Evolutionary conservation across 1,140 invertebrate genomes (phyloP), one percentile per base, ranked within the genome.

Genomic region (Trinorchestia longiramus): DNA sequence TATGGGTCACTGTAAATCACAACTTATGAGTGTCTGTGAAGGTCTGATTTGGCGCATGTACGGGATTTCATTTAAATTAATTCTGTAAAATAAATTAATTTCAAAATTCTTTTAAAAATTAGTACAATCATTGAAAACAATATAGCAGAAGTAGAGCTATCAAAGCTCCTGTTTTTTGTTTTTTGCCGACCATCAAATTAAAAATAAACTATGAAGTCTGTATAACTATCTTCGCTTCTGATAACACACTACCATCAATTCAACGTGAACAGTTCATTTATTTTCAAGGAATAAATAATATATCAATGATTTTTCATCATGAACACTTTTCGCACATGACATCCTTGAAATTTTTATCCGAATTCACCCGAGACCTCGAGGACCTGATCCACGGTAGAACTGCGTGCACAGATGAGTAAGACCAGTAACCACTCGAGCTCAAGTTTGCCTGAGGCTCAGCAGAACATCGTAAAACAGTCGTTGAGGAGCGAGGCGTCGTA

Each of bases 401-500:
- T 28, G 36, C 62, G 3, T 36, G 28, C 62, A 77, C 28, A 77
- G 28, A 11, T 77, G 62, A 77, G 28, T 28, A 77, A 77, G 62
- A 77, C 62, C 88, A 90, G 43, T 90, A 1, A 28, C 88, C 0
- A 42, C 8, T 15, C 43, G 88, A 90, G 41, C 43, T 90, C 88
- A 28, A 42, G 41, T 42, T 41, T 90, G n/a, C 41, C 43, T 8
- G 41, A 8, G 87, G 87, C 41, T 87, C 87, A 36, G 11, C 88
- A 90, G 41, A 42, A 15, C 4, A 36, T 42, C n/a, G 88, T 43
- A 90, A 90, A 90, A 43, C 11, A 17, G 88, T 43, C 43, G 88
- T 90, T 41, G n/a, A 42, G 15, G 43, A 90, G 88, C 41, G 23
- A 90, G 88, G 88, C 88, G 88, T 90, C 88, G 88, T 90, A 90